phyloP scores from a whole-genome alignment of 2,113 vertebrate genomes.

The Nematolebias whitei region DNA sequence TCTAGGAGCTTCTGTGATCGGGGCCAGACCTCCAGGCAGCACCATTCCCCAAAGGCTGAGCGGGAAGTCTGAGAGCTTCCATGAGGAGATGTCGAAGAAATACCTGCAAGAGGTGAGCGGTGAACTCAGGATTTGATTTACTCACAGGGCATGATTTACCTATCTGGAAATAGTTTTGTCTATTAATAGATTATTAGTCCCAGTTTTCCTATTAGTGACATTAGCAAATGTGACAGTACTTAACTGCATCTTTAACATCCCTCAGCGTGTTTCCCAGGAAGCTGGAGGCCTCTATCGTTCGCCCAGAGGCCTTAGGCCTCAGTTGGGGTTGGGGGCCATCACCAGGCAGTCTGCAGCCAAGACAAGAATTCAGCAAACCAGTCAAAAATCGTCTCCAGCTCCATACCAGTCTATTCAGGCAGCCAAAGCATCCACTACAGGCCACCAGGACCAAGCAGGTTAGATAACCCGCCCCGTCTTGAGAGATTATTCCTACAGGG shows the following conservation, averaged over 20 bases:
- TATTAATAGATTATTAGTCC: too few relatives aligned
- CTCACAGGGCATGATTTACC: neutral
- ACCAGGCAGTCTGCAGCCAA: constrained; percentile 87
- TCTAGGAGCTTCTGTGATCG: constrained; percentile 80
- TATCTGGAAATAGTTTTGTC: too few relatives aligned
- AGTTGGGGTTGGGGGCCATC: constrained; percentile 89
- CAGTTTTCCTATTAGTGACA: too few relatives aligned
- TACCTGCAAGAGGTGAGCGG: constrained; percentile 74
- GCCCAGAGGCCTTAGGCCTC: constrained; percentile 89
- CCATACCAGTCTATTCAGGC: constrained; percentile 80
- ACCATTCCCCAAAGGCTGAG: constrained; percentile 76
- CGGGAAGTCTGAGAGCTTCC: constrained; percentile 84
- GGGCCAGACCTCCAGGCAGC: constrained; percentile 81
- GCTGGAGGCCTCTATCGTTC: constrained; percentile 83
- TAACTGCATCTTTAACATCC: neutral
- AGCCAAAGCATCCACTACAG: constrained; percentile 66
- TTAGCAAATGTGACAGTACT: neutral
- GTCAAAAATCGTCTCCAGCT: constrained; percentile 82
- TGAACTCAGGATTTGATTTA: neutral
- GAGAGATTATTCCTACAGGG: neutral
- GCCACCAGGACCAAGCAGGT: constrained; percentile 85
- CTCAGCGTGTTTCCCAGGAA: constrained; percentile 53
- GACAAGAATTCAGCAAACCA: constrained; percentile 84
- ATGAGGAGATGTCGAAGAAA: constrained; percentile 79
- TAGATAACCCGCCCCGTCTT: constrained; percentile 29